Conservation (phyloP, 2,888 invertebrate species). For the Carterocephalus palaemon region DNA sequence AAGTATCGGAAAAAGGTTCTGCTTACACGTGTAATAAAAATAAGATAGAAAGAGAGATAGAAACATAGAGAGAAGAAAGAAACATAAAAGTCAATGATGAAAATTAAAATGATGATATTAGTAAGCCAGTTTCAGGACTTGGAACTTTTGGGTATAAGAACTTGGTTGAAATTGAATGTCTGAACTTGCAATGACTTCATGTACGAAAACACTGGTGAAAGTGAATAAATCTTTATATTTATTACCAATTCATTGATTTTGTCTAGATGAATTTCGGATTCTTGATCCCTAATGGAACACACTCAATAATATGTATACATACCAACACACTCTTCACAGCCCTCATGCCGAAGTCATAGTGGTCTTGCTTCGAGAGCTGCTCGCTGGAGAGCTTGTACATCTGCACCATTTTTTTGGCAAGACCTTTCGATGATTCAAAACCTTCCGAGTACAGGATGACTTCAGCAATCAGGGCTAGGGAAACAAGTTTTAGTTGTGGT, state of each 20-base stretch:
- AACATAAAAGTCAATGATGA: too few relatives aligned
- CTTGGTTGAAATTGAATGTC: background rate
- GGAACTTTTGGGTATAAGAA: background rate
- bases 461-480: constrained; percentile 88
- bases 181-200: too few relatives aligned
- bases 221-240: too few relatives aligned
- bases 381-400: constrained; percentile 96
- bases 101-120: too few relatives aligned
- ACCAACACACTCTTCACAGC: constrained; percentile 95
- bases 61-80: background rate
- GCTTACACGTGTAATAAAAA: too few relatives aligned
- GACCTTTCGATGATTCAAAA: constrained; percentile 90
- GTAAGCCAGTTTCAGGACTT: too few relatives aligned
- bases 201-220: too few relatives aligned
- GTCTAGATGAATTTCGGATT: too few relatives aligned
- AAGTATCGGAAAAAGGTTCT: background rate
- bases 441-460: constrained; percentile 96
- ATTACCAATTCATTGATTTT: too few relatives aligned
- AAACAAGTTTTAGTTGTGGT: too few relatives aligned
- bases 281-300: too few relatives aligned
- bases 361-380: constrained; percentile 93
- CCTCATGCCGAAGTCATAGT: constrained; percentile 96
- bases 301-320: too few relatives aligned
- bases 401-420: constrained; percentile 95
- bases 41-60: background rate